Percentiles rank a stretch among this genome's conserved stretches.
phyloP scores from a whole-genome alignment of 2,113 vertebrate species.

The Mohoua ochrocephala region DNA sequence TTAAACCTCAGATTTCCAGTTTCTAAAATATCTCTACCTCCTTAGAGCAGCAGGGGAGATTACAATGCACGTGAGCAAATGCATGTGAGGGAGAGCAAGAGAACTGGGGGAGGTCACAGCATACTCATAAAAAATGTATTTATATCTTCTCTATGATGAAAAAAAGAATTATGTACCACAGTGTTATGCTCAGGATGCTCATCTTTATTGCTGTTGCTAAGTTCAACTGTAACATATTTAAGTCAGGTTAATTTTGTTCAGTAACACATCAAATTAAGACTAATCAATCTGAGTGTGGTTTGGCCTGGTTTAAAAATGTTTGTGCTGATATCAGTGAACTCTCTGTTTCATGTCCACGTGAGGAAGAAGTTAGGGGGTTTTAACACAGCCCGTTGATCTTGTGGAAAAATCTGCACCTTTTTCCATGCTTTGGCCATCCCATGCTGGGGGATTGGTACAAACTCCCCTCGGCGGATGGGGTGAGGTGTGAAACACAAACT shows the following conservation, averaged over 20 bases:
- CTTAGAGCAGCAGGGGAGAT: background rate
- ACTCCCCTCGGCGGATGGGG: background rate
- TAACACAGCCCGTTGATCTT: background rate
- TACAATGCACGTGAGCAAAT: fast-evolving
- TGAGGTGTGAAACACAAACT: background rate
- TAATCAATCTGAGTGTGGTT: background rate
- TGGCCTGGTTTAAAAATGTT: background rate
- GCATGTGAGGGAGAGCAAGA: background rate
- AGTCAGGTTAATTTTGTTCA: background rate
- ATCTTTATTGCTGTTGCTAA: background rate
- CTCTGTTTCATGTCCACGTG: fast-evolving
- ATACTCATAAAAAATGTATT: background rate
- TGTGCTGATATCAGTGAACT: background rate
- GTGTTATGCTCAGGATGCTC: background rate
- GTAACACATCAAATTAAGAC: background rate
- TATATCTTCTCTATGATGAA: background rate
- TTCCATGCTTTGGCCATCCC: background rate
- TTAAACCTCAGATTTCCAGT: background rate
- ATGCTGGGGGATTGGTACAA: background rate
- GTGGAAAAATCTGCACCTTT: background rate
- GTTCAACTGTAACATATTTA: background rate
- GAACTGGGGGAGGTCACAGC: background rate
- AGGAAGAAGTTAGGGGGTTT: background rate
- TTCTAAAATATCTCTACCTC: background rate
- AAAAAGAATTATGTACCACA: background rate